Percentiles rank a stretch among this genome's conserved stretches.
Evolutionary conservation across 92 coral and sea anemone genomes (phyloP).

Genomic region (Epizoanthus rinbou): DNA sequence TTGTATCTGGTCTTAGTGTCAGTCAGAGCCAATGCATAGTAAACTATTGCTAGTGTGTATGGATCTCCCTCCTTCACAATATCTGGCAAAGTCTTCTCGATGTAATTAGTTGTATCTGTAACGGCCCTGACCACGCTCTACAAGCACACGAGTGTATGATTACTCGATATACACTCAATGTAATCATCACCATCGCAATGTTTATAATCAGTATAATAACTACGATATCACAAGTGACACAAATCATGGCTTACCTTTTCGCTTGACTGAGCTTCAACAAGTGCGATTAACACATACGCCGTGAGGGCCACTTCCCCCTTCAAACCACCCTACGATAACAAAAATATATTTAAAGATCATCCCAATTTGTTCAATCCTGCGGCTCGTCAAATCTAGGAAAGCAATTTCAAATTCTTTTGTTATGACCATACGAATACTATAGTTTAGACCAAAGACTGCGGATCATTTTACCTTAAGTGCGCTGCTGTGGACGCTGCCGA

Average conservation of each 20-base stretch:
- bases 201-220: too few relatives aligned
- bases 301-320: conserved; percentile 76
- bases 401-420: too few relatives aligned
- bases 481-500: conserved; percentile 81
- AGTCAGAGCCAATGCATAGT: conserved; percentile 77
- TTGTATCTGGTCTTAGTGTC: conserved; percentile 44
- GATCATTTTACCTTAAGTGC: conserved; percentile 74
- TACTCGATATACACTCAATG: not conserved
- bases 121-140: conserved; percentile 51
- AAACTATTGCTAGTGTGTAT: conserved; percentile 81
- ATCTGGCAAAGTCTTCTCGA: conserved; percentile 45
- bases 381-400: too few relatives aligned
- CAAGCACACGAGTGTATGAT: not conserved
- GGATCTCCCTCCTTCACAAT: conserved; percentile 49
- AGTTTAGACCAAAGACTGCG: not conserved
- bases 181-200: too few relatives aligned
- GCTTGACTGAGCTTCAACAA: conserved; percentile 78
- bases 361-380: too few relatives aligned
- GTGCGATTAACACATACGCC: conserved; percentile 82
- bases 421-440: not conserved
- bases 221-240: not conserved
- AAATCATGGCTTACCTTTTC: conserved; percentile 51
- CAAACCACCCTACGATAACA: conserved; percentile 79
- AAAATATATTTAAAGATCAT: not conserved
- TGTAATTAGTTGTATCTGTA: conserved; percentile 57